Conservation (phyloP, 2,888 invertebrate species). For the Tetragonisca angustula region DNA sequence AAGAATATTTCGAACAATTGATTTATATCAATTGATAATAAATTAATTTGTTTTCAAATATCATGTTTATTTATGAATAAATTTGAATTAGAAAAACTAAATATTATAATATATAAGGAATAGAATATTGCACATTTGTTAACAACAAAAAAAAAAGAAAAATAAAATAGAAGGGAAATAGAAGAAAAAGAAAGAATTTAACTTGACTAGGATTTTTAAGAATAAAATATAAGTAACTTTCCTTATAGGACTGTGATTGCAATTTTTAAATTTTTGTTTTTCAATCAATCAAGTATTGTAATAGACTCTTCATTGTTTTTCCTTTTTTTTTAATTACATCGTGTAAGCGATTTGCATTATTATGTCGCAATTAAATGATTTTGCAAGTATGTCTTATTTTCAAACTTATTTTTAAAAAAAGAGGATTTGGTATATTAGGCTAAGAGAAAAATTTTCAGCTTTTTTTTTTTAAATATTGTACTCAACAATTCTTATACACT, state of each 20-base stretch:
- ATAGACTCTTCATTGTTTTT: background rate
- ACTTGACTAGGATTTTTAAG: constrained; percentile 32
- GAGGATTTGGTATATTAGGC: constrained; percentile 24
- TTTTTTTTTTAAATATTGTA: constrained; percentile 38
- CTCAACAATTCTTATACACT: constrained; percentile 45
- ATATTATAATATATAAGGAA: constrained; percentile 4
- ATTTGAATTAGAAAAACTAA: constrained; percentile 5
- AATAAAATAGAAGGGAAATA: background rate
- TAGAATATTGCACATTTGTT: constrained; percentile 15
- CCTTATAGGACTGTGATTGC: background rate
- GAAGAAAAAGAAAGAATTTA: background rate
- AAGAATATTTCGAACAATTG: background rate
- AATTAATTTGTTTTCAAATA: constrained; percentile 7
- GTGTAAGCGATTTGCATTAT: background rate
- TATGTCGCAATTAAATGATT: background rate
- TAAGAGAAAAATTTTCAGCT: constrained; percentile 24
- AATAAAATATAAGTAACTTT: constrained; percentile 1
- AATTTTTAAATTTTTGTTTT: constrained; percentile 3
- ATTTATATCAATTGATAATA: background rate
- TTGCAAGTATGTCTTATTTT: background rate
- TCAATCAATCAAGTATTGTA: background rate
- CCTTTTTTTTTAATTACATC: background rate
- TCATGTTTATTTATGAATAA: background rate
- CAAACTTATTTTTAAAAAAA: background rate
- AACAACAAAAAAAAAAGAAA: background rate